phyloP scores from a whole-genome alignment of 2,797 vertebrate species.

The Lates japonicus region DNA sequence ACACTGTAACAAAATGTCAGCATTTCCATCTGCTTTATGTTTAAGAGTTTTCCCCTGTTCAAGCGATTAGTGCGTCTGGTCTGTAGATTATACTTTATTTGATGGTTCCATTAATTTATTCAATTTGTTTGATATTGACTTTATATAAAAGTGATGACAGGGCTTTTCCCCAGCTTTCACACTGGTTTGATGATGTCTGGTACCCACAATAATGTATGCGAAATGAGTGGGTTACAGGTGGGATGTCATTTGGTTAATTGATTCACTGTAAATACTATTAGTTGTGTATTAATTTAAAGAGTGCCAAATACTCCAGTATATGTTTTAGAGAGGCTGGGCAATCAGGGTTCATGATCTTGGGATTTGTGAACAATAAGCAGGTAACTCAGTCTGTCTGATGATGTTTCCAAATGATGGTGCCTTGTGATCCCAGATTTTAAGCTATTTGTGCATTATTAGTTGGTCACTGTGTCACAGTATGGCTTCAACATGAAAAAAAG shows the following conservation, averaged over 20 bases:
- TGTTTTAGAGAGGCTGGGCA: slow-evolving; percentile 21
- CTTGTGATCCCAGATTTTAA: slow-evolving; percentile 38
- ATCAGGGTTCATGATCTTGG: slow-evolving; percentile 31
- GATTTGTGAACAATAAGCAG: slow-evolving; percentile 50
- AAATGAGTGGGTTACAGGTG: slow-evolving; percentile 13
- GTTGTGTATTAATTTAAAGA: slow-evolving; percentile 23
- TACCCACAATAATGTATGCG: slow-evolving; percentile 37
- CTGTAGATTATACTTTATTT: slow-evolving; percentile 4
- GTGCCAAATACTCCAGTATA: slow-evolving; percentile 33
- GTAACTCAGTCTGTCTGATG: slow-evolving; percentile 38
- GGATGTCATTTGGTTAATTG: slow-evolving; percentile 17
- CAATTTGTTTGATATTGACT: slow-evolving; percentile 9
- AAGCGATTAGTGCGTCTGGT: background rate
- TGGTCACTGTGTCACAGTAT: slow-evolving; percentile 23
- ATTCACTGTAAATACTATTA: slow-evolving; percentile 38
- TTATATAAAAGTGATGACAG: slow-evolving; percentile 13
- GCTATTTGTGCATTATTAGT: slow-evolving; percentile 51
- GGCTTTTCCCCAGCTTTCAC: slow-evolving; percentile 22
- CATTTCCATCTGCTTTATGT: slow-evolving; percentile 8
- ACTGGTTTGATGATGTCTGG: slow-evolving; percentile 41
- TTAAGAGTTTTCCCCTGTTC: background rate
- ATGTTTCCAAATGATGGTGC: slow-evolving; percentile 43
- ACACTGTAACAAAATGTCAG: slow-evolving; percentile 36
- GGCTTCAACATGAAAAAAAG: slow-evolving; percentile 13
- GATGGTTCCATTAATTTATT: slow-evolving; percentile 20